phyloP scores from a whole-genome alignment of 1,140 invertebrate species.

The Eriocheir sinensis region DNA sequence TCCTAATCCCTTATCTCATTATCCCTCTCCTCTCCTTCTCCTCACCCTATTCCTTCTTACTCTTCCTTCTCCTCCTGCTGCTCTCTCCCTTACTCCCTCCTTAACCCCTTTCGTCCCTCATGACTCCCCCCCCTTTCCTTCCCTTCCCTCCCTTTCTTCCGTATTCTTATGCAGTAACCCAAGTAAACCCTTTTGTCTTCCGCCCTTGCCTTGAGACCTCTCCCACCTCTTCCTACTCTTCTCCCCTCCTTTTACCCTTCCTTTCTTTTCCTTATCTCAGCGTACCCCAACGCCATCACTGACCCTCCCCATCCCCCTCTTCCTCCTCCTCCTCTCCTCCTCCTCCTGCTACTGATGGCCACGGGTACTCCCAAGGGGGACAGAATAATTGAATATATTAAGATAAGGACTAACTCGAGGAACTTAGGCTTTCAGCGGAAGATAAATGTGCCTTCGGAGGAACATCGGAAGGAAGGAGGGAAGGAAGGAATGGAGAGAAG shows the following conservation, averaged over 20 bases:
- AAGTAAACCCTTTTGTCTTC: background rate
- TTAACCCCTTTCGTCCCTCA: too few species aligned
- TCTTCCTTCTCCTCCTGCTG: background rate
- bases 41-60: background rate
- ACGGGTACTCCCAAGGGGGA: background rate
- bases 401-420: background rate
- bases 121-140: background rate
- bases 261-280: background rate
- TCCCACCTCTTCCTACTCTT: too few species aligned
- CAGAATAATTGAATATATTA: constrained; percentile 18
- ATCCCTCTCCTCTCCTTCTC: background rate
- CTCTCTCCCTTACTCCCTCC: too few species aligned
- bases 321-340: background rate
- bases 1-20: background rate
- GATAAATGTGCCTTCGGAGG: background rate
- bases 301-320: background rate
- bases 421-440: background rate
- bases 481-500: too few species aligned
- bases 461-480: too few species aligned
- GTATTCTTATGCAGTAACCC: background rate
- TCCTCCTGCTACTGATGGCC: too few species aligned
- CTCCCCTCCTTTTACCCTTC: too few species aligned
- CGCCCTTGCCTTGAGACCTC: background rate
- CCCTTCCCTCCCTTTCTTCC: background rate
- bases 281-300: background rate